These are phyloP conservation scores for Eurytemora carolleeae DNA, from an alignment of 1,140 invertebrate species.

Conservation along the genomic window DNA sequence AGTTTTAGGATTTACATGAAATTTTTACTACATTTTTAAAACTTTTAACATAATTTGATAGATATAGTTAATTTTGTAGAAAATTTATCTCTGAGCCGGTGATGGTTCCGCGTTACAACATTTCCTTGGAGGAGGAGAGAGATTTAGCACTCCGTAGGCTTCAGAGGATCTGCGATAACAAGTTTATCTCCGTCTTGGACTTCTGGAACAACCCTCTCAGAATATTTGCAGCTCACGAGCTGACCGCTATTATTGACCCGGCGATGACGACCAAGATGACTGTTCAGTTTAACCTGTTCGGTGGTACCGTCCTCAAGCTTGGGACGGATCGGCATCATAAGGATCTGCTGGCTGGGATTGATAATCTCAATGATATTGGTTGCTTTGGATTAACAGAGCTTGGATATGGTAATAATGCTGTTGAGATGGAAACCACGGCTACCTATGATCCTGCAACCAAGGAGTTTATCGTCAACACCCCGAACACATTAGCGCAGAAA, in stretches of 20 bases:
- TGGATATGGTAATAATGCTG: constrained; percentile 27
- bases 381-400: constrained; percentile 26
- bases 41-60: not conserved
- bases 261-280: constrained; percentile 27
- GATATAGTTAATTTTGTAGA: constrained; percentile 3
- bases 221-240: constrained; percentile 26
- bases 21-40: not conserved
- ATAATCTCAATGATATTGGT: constrained; percentile 24
- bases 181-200: constrained; percentile 25
- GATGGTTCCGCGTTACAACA: constrained; percentile 22
- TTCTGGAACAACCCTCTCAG: constrained; percentile 23
- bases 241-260: constrained; percentile 24
- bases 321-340: constrained; percentile 24
- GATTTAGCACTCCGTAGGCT: constrained; percentile 23
- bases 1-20: constrained; percentile 1
- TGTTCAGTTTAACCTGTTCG: constrained; percentile 27
- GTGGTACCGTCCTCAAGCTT: constrained; percentile 25
- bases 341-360: constrained; percentile 23
- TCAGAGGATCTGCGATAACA: constrained; percentile 22
- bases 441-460: constrained; percentile 21
- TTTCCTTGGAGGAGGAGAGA: constrained; percentile 23
- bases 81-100: constrained; percentile 21
- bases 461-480: constrained; percentile 25
- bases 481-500: constrained; percentile 23
- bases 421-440: constrained; percentile 27